phyloP scores from a whole-genome alignment of 1,140 invertebrate genomes.

The Neelides sp. region DNA sequence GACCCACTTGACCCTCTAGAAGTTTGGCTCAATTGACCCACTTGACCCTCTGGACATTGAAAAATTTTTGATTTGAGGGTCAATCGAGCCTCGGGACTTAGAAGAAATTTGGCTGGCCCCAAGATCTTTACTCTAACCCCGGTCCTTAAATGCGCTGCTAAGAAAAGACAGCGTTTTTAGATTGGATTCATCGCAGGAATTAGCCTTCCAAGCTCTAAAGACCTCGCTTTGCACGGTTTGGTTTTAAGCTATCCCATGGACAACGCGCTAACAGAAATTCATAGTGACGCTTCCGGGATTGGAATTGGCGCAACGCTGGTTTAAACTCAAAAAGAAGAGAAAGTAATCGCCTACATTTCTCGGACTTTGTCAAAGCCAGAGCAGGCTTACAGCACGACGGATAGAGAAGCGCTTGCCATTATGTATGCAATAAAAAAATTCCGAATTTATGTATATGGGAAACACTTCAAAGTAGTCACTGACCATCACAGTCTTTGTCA shows the following conservation, averaged over 20 bases:
- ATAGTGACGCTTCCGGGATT: slow-evolving; percentile 39
- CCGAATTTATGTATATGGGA: slow-evolving; percentile 32
- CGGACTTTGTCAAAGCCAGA: slow-evolving; percentile 33
- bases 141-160: slow-evolving; percentile 27
- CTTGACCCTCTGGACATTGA: no score
- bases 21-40: no score
- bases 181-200: slow-evolving; percentile 27
- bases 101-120: no score
- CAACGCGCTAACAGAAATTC: slow-evolving; percentile 32
- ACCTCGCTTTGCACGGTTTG: slow-evolving; percentile 20
- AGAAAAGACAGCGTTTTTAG: slow-evolving; percentile 30
- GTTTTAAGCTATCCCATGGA: slow-evolving; percentile 28
- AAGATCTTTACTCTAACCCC: no score
- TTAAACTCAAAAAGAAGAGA: slow-evolving; percentile 35
- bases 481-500: slow-evolving; percentile 41
- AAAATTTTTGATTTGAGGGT: no score
- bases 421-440: slow-evolving; percentile 37
- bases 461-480: slow-evolving; percentile 39
- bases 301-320: slow-evolving; percentile 40
- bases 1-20: no score
- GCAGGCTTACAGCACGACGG: slow-evolving; percentile 34
- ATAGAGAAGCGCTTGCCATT: slow-evolving; percentile 38
- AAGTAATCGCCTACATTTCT: slow-evolving; percentile 39
- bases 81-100: no score
- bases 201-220: slow-evolving; percentile 33